Conservation (phyloP, 2,888 invertebrate species). For the Sinopyrophorus schimmeli region DNA sequence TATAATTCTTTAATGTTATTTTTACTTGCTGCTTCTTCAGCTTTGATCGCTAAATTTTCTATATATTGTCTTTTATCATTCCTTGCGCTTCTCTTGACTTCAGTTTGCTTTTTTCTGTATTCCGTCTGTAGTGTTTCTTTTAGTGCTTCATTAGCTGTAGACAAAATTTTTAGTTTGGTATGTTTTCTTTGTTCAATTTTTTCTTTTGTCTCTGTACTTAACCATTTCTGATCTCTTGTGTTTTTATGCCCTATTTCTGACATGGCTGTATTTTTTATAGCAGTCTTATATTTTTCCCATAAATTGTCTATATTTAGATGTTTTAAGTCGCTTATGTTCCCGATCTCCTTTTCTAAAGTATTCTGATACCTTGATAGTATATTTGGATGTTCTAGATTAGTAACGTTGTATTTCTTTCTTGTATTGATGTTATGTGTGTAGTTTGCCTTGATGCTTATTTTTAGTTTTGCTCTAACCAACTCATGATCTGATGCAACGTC, state of each 20-base stretch:
- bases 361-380: not conserved
- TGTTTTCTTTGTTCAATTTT: slow-evolving; percentile 8
- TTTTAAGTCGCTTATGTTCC: slow-evolving; percentile 6
- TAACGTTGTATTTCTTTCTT: slow-evolving; percentile 4
- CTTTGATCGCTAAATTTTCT: slow-evolving; percentile 3
- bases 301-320: slow-evolving; percentile 2
- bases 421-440: not conserved
- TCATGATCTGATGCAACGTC: slow-evolving; percentile 4
- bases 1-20: slow-evolving; percentile 5
- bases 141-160: slow-evolving; percentile 5
- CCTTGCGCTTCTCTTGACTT: slow-evolving; percentile 6
- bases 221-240: slow-evolving; percentile 4
- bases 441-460: slow-evolving; percentile 2
- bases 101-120: slow-evolving; percentile 1
- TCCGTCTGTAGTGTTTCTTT: slow-evolving; percentile 2
- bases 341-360: not conserved
- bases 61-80: slow-evolving; percentile 6
- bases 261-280: slow-evolving; percentile 5
- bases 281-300: slow-evolving; percentile 2
- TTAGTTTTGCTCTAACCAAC: slow-evolving; percentile 7
- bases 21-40: slow-evolving; percentile 4
- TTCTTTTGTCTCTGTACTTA: slow-evolving; percentile 4
- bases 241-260: slow-evolving; percentile 3
- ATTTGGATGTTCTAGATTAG: not conserved
- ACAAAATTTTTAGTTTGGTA: too few species aligned